Evolutionary conservation across 2,888 invertebrate species (phyloP).

Genomic region (Lasius fuliginosus): DNA sequence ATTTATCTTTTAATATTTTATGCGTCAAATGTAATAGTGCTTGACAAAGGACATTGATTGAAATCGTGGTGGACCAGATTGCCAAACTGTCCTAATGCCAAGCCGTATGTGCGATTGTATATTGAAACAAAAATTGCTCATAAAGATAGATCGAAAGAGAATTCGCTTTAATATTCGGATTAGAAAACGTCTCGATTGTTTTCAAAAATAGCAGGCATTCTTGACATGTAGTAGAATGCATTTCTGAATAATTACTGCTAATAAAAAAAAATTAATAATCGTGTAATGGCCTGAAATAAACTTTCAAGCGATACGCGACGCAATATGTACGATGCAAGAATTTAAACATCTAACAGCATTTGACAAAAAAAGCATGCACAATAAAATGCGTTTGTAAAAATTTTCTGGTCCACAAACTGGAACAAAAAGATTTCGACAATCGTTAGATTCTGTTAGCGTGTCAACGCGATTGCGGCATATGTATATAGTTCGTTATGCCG

Average conservation of each 20-base stretch:
- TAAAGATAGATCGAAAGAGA: neutral
- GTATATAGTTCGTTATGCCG: neutral
- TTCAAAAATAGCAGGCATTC: neutral
- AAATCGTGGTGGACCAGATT: neutral
- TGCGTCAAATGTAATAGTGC: constrained; percentile 25
- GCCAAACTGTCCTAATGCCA: neutral
- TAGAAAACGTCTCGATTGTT: neutral
- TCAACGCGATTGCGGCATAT: neutral
- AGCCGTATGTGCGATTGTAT: neutral
- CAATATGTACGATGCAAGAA: neutral
- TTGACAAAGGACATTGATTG: neutral
- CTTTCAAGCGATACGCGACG: neutral
- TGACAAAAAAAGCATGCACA: constrained; percentile 4
- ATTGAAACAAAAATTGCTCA: neutral
- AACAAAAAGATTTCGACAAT: constrained; percentile 24
- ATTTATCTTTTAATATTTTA: constrained; percentile 21
- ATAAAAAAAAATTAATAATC: neutral
- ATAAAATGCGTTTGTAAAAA: constrained; percentile 7
- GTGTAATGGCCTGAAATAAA: neutral
- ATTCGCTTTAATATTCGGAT: neutral
- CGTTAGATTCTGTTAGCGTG: neutral
- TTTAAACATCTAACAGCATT: neutral
- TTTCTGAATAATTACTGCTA: neutral
- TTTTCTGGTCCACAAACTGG: neutral
- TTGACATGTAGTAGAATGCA: neutral